Evolutionary conservation across 2,113 vertebrate species (phyloP).

Genomic region (Lycaon pictus): DNA sequence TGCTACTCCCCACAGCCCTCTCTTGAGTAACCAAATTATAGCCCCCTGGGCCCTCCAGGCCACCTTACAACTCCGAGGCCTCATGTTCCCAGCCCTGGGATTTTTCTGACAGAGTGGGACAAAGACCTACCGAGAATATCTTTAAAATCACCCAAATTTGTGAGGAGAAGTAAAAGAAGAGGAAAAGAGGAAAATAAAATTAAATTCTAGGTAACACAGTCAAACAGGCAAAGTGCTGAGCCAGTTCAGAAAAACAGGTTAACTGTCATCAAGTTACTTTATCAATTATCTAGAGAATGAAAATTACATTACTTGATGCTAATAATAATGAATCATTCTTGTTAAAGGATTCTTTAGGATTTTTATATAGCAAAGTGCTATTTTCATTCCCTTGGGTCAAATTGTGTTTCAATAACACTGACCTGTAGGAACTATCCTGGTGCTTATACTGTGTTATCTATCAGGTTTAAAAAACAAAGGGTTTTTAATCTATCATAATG

Average conservation of each 20-base stretch:
- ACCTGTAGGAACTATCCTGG: background rate
- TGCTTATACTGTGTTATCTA: background rate
- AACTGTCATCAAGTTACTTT: background rate
- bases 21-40: background rate
- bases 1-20: background rate
- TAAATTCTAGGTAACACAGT: background rate
- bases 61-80: background rate
- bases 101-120: background rate
- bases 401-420: background rate
- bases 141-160: constrained; percentile 64
- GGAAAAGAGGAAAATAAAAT: constrained; percentile 47
- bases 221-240: background rate
- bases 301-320: background rate
- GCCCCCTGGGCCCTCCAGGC: background rate
- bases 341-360: background rate
- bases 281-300: background rate
- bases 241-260: background rate
- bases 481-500: background rate
- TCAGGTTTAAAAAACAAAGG: constrained; percentile 31
- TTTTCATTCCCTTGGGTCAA: background rate
- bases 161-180: background rate
- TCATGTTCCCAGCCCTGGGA: background rate
- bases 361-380: background rate
- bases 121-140: constrained; percentile 48
- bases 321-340: background rate